Evolutionary conservation across 2,888 invertebrate species (phyloP).

Genomic region (Cloeon dipterum): DNA sequence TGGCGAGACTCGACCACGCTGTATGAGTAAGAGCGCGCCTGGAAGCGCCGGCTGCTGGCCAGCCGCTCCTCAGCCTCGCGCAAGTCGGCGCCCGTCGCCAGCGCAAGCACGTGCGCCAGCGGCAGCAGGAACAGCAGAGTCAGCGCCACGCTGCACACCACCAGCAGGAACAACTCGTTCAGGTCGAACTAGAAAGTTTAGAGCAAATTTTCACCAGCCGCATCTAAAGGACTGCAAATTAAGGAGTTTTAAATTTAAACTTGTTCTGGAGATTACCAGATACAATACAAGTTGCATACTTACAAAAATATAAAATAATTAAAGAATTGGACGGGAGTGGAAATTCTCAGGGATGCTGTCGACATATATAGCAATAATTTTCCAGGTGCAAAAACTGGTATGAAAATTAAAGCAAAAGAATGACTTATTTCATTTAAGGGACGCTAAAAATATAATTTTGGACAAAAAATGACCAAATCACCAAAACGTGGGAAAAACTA

Average conservation of each 20-base stretch:
- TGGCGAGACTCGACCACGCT: not conserved
- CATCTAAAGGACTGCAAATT: no score
- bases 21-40: not conserved
- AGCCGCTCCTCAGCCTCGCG: not conserved
- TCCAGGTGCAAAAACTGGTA: not conserved
- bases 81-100: slow-evolving; percentile 1
- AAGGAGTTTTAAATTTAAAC: no score
- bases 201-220: not conserved
- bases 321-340: not conserved
- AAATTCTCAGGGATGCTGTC: not conserved
- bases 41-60: not conserved
- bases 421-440: not conserved
- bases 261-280: no score
- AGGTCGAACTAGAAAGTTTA: slow-evolving; percentile 2
- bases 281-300: no score
- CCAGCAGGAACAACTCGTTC: slow-evolving; percentile 1
- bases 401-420: not conserved
- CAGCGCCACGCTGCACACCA: not conserved
- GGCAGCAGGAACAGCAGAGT: slow-evolving; percentile 3
- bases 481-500: no score
- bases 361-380: no score
- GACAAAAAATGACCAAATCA: no score
- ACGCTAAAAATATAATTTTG: no score
- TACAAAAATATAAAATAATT: no score
- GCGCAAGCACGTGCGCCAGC: not conserved